Evolutionary conservation across 2,888 invertebrate genomes (phyloP).

Genomic region (Habroteleia sp.): DNA sequence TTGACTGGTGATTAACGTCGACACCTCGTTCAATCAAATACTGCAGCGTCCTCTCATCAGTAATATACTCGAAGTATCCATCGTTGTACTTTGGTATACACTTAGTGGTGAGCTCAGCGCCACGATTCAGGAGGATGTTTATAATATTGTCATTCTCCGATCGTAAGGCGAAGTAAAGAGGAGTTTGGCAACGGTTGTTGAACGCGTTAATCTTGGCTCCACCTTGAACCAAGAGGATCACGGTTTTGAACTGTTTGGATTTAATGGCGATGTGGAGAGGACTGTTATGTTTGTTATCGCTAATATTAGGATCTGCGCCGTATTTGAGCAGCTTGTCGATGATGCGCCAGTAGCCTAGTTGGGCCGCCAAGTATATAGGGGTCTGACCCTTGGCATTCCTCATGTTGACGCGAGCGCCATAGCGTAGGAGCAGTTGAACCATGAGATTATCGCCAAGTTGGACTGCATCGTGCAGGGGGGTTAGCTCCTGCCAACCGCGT

Average conservation of each 20-base stretch:
- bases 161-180: constrained; percentile 19
- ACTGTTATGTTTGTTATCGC: constrained; percentile 14
- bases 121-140: constrained; percentile 22
- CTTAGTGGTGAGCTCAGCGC: constrained; percentile 28
- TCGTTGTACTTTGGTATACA: constrained; percentile 8
- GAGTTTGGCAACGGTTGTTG: constrained; percentile 19
- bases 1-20: constrained; percentile 29
- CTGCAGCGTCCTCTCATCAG: constrained; percentile 23
- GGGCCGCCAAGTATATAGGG: constrained; percentile 15
- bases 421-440: constrained; percentile 29
- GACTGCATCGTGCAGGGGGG: constrained; percentile 37
- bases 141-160: constrained; percentile 25
- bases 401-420: constrained; percentile 14
- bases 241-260: constrained; percentile 29
- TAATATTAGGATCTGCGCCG: constrained; percentile 19
- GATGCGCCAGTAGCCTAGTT: constrained; percentile 29
- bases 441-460: constrained; percentile 17
- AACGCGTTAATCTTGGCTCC: constrained; percentile 24
- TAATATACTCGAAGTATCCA: constrained; percentile 27
- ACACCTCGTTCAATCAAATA: constrained; percentile 33
- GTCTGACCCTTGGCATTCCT: constrained; percentile 29
- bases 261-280: constrained; percentile 22
- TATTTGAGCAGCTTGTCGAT: constrained; percentile 11
- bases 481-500: constrained; percentile 4
- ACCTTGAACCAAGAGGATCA: constrained; percentile 19